Conservation (phyloP, 2,113 vertebrate species). For the Sinocyclocheilus anshuiensis region DNA sequence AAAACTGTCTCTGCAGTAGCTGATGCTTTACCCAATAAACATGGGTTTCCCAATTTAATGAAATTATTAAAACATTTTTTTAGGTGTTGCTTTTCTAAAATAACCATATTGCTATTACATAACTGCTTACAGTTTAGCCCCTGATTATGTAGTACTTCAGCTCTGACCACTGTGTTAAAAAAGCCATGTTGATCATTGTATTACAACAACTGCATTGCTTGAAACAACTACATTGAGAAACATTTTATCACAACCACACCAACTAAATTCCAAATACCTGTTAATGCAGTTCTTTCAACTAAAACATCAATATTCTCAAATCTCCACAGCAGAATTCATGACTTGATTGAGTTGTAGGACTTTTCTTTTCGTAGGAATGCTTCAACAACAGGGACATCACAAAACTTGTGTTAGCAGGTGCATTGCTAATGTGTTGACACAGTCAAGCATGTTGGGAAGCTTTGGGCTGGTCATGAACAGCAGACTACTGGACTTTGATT, state of each 20-base stretch:
- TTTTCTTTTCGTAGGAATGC: background rate
- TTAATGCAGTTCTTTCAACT: background rate
- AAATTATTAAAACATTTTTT: too few species aligned
- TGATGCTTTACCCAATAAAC: too few species aligned
- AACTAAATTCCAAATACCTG: background rate
- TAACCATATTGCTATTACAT: too few species aligned
- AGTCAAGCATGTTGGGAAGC: slow-evolving; percentile 71
- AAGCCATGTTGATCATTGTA: background rate
- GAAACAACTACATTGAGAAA: background rate
- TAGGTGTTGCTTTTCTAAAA: too few species aligned
- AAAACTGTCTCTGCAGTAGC: too few species aligned
- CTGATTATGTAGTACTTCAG: too few species aligned
- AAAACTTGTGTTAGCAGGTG: slow-evolving; percentile 20
- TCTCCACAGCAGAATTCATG: background rate
- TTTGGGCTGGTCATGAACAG: slow-evolving; percentile 66
- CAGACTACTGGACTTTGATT: slow-evolving; percentile 76
- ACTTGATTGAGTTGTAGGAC: background rate
- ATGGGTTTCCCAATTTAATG: too few species aligned
- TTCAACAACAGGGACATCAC: slow-evolving; percentile 38
- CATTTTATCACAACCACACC: background rate
- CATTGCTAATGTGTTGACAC: slow-evolving; percentile 76
- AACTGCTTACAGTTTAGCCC: too few species aligned
- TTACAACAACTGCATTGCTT: background rate
- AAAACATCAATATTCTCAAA: background rate
- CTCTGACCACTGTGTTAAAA: too few species aligned